phyloP scores from a whole-genome alignment of 2,113 vertebrate genomes.

The Xenotilapia flavipinnis region DNA sequence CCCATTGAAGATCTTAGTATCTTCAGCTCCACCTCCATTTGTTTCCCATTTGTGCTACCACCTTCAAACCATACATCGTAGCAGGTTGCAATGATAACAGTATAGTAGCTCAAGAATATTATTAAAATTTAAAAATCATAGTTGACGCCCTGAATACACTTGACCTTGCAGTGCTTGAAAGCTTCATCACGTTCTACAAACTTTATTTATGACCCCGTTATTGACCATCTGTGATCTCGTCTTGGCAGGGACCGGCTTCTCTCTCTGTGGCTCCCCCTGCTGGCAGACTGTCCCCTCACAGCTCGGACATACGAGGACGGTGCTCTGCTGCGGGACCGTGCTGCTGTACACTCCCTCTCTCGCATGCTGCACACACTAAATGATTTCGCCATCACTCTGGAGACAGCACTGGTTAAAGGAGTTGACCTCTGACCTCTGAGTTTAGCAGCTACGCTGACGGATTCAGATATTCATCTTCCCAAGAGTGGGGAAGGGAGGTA shows the following conservation, averaged over 20 bases:
- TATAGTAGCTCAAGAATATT: neutral
- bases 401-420: conserved; percentile 90
- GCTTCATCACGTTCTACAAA: neutral
- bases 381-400: conserved; percentile 87
- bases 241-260: conserved; percentile 83
- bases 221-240: neutral
- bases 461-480: neutral
- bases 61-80: neutral
- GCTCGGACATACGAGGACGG: conserved; percentile 87
- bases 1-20: neutral
- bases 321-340: conserved; percentile 84
- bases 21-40: neutral
- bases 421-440: conserved; percentile 81
- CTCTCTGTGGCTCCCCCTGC: conserved; percentile 87
- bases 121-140: neutral
- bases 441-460: neutral
- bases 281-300: conserved; percentile 83
- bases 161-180: neutral
- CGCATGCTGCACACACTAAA: conserved; percentile 86
- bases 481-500: neutral
- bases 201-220: neutral
- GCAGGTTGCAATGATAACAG: neutral
- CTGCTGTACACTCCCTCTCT: conserved; percentile 83
- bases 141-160: neutral
- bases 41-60: neutral